Conservation (phyloP, 2,113 vertebrate species). For the Panurus biarmicus region DNA sequence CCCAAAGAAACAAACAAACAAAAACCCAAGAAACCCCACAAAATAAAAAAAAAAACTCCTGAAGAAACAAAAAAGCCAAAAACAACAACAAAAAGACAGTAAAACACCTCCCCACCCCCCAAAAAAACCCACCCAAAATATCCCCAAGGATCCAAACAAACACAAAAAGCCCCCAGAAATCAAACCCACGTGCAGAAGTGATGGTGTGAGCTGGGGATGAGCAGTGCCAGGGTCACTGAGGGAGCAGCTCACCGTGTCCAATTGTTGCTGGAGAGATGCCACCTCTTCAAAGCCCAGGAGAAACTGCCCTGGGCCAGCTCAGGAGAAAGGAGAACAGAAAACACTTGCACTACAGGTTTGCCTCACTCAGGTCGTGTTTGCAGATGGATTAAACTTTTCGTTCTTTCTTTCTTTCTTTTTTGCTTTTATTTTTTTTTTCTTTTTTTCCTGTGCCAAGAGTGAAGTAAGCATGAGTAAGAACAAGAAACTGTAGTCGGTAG, state of each 20-base stretch:
- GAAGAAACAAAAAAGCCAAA: neutral
- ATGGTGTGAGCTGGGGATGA: neutral
- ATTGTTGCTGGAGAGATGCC: neutral
- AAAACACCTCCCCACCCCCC: no score
- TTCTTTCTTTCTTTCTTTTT: no score
- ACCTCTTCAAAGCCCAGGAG: neutral
- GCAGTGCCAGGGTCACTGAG: neutral
- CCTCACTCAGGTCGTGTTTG: neutral
- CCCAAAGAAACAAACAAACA: neutral
- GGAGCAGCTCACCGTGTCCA: neutral
- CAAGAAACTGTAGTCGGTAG: neutral
- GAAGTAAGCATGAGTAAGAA: neutral
- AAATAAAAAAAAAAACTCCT: no score
- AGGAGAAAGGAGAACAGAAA: neutral
- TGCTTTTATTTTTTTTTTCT: neutral
- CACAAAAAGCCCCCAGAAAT: rapidly evolving
- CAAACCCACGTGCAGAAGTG: rapidly evolving
- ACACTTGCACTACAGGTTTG: rapidly evolving
- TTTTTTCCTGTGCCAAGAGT: neutral
- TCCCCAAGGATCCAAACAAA: neutral
- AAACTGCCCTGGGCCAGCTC: neutral
- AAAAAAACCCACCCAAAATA: no score
- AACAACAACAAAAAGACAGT: neutral
- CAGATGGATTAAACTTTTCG: no score
- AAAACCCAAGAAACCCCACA: no score